Evolutionary conservation across 2,113 vertebrate species (phyloP).

Genomic region (Columba livia): DNA sequence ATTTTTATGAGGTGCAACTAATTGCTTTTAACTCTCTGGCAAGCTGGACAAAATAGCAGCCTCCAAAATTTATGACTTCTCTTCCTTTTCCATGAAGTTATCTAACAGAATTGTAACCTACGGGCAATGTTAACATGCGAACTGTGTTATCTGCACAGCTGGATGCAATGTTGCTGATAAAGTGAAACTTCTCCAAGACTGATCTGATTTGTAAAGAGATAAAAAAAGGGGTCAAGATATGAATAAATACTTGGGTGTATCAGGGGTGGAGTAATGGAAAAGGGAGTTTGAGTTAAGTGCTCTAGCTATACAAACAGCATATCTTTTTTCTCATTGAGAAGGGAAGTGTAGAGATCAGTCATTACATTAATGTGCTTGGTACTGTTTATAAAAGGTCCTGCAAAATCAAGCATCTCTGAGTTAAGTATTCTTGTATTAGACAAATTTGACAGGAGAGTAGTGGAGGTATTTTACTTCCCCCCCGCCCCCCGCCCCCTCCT

Average conservation of each 20-base stretch:
- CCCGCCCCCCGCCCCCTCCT: no score
- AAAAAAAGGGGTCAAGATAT: not conserved
- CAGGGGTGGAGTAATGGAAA: not conserved
- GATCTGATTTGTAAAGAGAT: not conserved
- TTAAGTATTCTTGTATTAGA: not conserved
- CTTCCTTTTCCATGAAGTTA: not conserved
- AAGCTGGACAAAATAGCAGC: not conserved
- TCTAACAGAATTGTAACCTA: not conserved
- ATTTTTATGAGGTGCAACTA: not conserved
- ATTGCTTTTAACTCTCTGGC: not conserved
- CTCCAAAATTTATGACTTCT: not conserved
- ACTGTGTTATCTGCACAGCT: not conserved
- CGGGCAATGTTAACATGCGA: not conserved
- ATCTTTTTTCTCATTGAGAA: not conserved
- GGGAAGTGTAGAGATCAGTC: not conserved
- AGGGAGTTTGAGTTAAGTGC: not conserved
- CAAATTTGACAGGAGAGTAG: not conserved
- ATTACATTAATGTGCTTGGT: not conserved
- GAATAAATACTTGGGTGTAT: not conserved
- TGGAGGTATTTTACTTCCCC: not conserved
- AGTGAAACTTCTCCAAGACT: not conserved
- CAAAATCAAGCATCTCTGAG: not conserved
- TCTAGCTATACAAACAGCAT: not conserved
- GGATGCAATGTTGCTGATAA: not conserved
- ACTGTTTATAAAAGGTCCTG: not conserved